Evolutionary conservation across 2,888 invertebrate genomes (phyloP).

Genomic region (Idaea dimidiata): DNA sequence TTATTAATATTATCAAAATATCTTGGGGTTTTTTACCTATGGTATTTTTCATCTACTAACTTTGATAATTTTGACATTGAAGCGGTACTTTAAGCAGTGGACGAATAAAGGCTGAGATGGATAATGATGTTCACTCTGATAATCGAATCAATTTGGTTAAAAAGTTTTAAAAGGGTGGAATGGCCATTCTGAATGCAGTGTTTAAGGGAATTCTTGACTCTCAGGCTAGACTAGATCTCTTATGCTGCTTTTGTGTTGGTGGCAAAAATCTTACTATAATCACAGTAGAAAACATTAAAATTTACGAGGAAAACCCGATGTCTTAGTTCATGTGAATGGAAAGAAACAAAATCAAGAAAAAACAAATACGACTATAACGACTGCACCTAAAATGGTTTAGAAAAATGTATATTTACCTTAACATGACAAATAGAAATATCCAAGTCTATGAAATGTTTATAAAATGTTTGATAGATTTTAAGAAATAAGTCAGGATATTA

Average conservation of each 20-base stretch:
- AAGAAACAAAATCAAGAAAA: neutral
- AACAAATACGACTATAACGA: neutral
- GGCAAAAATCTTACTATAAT: too few relatives aligned
- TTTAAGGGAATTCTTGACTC: neutral
- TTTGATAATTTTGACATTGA: too few relatives aligned
- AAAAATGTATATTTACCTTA: neutral
- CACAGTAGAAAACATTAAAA: neutral
- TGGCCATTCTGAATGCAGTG: too few relatives aligned
- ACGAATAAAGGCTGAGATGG: too few relatives aligned
- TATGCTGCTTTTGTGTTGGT: neutral
- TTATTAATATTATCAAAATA: too few relatives aligned
- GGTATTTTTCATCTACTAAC: too few relatives aligned
- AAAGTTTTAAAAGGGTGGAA: too few relatives aligned
- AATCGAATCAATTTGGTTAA: too few relatives aligned
- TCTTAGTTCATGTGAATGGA: neutral
- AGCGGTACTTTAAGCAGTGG: too few relatives aligned
- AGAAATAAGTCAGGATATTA: conserved; percentile 5
- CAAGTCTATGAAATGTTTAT: neutral
- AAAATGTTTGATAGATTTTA: neutral
- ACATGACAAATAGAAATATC: neutral
- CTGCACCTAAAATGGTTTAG: too few relatives aligned
- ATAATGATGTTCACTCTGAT: too few relatives aligned
- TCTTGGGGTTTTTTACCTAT: too few relatives aligned
- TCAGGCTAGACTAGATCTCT: neutral
- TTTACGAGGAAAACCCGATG: neutral